A percentile compares a stretch with the other conserved stretches of the same genome.
phyloP scores from a whole-genome alignment of 2,797 vertebrate species.

The Propithecus perrieri region DNA sequence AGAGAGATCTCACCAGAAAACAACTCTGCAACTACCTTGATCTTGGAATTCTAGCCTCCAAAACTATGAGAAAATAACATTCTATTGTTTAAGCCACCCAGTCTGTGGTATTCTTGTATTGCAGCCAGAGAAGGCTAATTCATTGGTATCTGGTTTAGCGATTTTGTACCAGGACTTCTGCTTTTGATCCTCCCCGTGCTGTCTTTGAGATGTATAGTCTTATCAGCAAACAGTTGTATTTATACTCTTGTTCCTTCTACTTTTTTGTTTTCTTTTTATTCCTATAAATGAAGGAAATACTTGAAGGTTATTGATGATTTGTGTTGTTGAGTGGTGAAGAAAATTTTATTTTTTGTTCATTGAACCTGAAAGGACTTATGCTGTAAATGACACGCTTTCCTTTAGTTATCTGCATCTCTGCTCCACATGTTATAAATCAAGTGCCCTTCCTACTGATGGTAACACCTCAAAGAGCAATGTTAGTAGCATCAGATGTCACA shows the following conservation, averaged over 20 bases:
- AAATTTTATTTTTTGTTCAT: conserved; percentile 13
- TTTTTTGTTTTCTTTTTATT: not conserved
- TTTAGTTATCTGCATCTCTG: not conserved
- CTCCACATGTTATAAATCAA: not conserved
- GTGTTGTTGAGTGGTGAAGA: not conserved
- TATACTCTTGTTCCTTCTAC: not conserved
- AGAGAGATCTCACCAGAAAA: too few relatives aligned
- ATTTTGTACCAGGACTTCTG: not conserved
- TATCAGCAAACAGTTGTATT: not conserved
- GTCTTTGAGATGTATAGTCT: not conserved
- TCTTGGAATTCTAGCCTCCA: not conserved
- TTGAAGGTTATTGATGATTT: not conserved
- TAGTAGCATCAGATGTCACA: not conserved
- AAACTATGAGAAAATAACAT: not conserved
- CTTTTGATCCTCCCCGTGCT: not conserved
- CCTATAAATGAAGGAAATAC: not conserved
- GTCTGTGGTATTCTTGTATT: not conserved
- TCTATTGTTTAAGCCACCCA: not conserved
- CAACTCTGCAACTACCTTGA: not conserved
- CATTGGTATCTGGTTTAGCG: not conserved
- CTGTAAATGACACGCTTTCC: not conserved
- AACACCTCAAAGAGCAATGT: not conserved
- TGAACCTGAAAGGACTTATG: not conserved
- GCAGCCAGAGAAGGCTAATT: not conserved
- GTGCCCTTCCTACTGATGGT: not conserved